Conservation (phyloP, 1,140 invertebrate species). For the Trichomalopsis sarcophagae region DNA sequence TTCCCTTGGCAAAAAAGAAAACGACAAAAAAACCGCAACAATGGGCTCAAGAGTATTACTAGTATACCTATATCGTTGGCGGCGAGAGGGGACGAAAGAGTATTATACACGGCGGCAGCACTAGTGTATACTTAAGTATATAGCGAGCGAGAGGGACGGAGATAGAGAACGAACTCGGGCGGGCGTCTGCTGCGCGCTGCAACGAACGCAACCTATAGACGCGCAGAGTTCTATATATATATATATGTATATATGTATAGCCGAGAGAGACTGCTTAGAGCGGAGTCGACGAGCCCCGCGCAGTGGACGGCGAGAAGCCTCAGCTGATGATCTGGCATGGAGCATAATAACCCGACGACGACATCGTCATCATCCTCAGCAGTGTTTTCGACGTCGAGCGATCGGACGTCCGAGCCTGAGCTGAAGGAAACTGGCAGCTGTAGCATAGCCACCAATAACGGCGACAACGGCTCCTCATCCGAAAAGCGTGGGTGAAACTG, state of each 20-base stretch:
- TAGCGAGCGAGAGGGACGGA: not conserved
- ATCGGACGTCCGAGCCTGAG: not conserved
- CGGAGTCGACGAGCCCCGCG: not conserved
- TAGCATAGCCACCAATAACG: not conserved
- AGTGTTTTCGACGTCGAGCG: not conserved
- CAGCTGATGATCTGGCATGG: conserved; percentile 38
- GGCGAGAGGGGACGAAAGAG: too few species aligned
- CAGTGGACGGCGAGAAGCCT: not conserved
- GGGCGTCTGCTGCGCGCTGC: not conserved
- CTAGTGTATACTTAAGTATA: not conserved
- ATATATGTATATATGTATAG: not conserved
- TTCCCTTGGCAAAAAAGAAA: too few species aligned
- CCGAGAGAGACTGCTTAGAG: not conserved
- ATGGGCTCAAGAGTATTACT: too few species aligned
- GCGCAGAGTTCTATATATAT: not conserved
- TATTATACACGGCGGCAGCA: too few species aligned
- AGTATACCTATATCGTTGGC: too few species aligned
- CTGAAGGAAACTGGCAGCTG: not conserved
- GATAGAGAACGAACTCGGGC: not conserved
- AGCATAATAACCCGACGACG: not conserved
- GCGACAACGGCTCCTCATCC: not conserved
- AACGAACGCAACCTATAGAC: not conserved
- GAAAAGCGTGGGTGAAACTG: conserved; percentile 3
- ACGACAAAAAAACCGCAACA: too few species aligned
- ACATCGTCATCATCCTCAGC: not conserved